phyloP scores from a whole-genome alignment of 2,113 vertebrate genomes.

The Laticauda colubrina region DNA sequence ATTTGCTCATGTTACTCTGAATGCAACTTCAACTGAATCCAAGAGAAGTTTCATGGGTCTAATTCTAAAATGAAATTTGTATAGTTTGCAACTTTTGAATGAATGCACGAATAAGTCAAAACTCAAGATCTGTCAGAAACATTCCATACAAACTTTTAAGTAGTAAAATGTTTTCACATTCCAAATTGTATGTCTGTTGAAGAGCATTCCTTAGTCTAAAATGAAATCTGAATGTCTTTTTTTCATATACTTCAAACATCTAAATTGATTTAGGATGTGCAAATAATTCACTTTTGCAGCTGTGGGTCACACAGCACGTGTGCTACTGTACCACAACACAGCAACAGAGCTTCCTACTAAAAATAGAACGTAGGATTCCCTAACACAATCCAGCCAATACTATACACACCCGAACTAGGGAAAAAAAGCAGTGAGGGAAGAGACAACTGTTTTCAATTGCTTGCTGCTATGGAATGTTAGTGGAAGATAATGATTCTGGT shows the following conservation, averaged over 20 bases:
- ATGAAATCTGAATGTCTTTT: slow-evolving; percentile 40
- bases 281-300: slow-evolving; percentile 56
- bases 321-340: slow-evolving; percentile 53
- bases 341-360: slow-evolving; percentile 56
- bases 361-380: slow-evolving; percentile 67
- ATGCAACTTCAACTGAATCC: not conserved
- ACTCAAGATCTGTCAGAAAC: not conserved
- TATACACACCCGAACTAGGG: not conserved
- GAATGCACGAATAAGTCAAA: slow-evolving; percentile 12
- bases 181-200: slow-evolving; percentile 32
- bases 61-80: not conserved
- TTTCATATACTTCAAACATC: slow-evolving; percentile 55
- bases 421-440: not conserved
- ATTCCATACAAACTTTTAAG: slow-evolving; percentile 22
- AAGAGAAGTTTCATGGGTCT: not conserved
- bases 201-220: slow-evolving; percentile 47
- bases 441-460: slow-evolving; percentile 69
- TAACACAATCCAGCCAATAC: slow-evolving; percentile 59
- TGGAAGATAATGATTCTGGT: slow-evolving; percentile 55
- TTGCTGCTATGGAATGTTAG: slow-evolving; percentile 65
- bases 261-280: slow-evolving; percentile 65
- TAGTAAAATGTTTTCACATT: slow-evolving; percentile 23
- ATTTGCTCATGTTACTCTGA: not conserved
- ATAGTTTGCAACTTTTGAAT: not conserved
- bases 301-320: slow-evolving; percentile 56